Evolutionary conservation across 2,888 invertebrate species (phyloP), one percentile per base, ranked within the genome.

Genomic region (Cartodere bifasciata): DNA sequence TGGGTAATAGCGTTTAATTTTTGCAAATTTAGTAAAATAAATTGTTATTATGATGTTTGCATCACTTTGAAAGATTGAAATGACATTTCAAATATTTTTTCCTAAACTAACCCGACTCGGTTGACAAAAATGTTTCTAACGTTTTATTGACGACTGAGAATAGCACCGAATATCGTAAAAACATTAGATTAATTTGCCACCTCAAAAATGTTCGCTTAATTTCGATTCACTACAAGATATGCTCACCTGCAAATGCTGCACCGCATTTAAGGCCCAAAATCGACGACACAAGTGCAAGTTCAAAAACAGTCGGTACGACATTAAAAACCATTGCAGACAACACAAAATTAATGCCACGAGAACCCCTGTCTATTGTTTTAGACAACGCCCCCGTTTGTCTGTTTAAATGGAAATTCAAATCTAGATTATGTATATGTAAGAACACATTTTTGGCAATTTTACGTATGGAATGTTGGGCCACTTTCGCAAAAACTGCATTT

Each of bases 251-350:
- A 49, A 72, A 73, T 12, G 69, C 68, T 3, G 66, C 32, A 2
- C 73, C 73, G 37, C 72, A 75, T 54, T 80, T 82, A 0, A 78
- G n/a, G 1, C 80, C 92, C 53, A 98, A 63, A 45, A 98, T 85
- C 13, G 77, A 68, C 27, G 87, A 86, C 2, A 98, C 97, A 17
- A 98, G 64, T 0, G 73, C 67, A 31, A 99, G 68, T 63, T 99
- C 98, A 55, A 99, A 87, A 26, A 90, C 65, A 0, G 95, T 98
- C 0, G 98, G 98, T 20, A 94, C 85, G 25, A 98, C 65, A 62
- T 98, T 99, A 64, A 99, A 98, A 20, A 98, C 86, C 76, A 99
- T 83, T 2, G 97, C 94, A 4, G 85, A 75, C 10, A 99, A 65
- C 7, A 95, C 91, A 63, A 95, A 97, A 65, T 95, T 95, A 31